These are phyloP conservation scores for Enteromius mattozi DNA, from an alignment of 2,797 vertebrate species.

Conservation along the genomic window DNA sequence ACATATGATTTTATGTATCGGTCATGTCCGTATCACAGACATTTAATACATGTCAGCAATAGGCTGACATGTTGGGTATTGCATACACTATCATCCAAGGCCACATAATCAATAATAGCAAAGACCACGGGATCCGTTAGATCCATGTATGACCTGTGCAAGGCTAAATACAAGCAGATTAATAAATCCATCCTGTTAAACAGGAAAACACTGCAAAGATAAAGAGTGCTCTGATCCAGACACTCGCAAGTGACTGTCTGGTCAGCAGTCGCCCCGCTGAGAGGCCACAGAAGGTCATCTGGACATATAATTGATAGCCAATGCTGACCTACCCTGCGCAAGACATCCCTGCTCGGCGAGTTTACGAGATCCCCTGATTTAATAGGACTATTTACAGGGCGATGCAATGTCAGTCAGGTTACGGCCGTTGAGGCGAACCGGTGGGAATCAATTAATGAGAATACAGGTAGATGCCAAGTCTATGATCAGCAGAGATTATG, in stretches of 20 bases:
- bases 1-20: background rate
- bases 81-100: slow-evolving; percentile 50
- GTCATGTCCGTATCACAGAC: background rate
- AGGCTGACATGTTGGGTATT: slow-evolving; percentile 45
- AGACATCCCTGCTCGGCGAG: slow-evolving; percentile 17
- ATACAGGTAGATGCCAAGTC: slow-evolving; percentile 50
- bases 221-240: slow-evolving; percentile 58
- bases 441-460: slow-evolving; percentile 55
- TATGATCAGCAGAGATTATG: slow-evolving; percentile 51
- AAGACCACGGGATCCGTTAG: slow-evolving; percentile 35
- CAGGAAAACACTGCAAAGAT: slow-evolving; percentile 17
- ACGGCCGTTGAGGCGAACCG: slow-evolving; percentile 32
- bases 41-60: background rate
- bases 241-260: slow-evolving; percentile 72
- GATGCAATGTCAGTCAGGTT: slow-evolving; percentile 56
- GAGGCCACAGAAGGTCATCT: slow-evolving; percentile 44
- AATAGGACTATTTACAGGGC: slow-evolving; percentile 49
- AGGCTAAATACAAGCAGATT: slow-evolving; percentile 24
- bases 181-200: slow-evolving; percentile 55
- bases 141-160: slow-evolving; percentile 40
- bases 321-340: slow-evolving; percentile 20
- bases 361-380: slow-evolving; percentile 55
- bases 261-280: slow-evolving; percentile 64
- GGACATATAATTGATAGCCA: slow-evolving; percentile 54
- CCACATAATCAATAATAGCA: slow-evolving; percentile 43